phyloP scores from a whole-genome alignment of 2,113 vertebrate species.

The Chamaea fasciata region DNA sequence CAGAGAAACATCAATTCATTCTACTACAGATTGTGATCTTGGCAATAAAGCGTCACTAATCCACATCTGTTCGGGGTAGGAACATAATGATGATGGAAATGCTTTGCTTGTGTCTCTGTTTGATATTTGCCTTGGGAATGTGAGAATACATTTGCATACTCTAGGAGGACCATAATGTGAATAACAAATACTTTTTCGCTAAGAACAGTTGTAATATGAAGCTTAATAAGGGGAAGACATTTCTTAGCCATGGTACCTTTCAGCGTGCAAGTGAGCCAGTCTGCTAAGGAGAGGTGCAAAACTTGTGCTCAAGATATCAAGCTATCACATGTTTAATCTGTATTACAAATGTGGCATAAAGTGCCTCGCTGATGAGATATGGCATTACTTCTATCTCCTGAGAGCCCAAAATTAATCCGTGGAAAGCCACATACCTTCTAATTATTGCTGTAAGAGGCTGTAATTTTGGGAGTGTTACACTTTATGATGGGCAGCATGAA shows the following conservation, averaged over 20 bases:
- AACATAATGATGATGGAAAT: conserved; percentile 42
- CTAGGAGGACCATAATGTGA: background rate
- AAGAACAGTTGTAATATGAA: background rate
- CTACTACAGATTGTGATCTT: conserved; percentile 11
- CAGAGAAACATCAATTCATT: conserved; percentile 14
- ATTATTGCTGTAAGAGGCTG: background rate
- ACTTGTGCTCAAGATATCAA: background rate
- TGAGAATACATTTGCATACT: conserved; percentile 10
- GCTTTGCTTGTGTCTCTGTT: conserved; percentile 8
- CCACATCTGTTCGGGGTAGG: conserved; percentile 37
- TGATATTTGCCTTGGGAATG: conserved; percentile 42
- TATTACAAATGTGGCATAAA: background rate
- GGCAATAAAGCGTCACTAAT: conserved; percentile 43
- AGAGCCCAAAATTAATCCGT: background rate
- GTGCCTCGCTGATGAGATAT: background rate
- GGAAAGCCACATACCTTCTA: background rate
- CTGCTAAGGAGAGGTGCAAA: background rate
- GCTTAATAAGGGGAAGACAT: background rate
- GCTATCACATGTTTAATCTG: background rate
- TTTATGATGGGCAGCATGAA: background rate
- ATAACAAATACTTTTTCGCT: background rate
- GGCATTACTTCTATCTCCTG: background rate
- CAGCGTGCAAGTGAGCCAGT: background rate
- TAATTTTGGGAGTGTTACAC: background rate
- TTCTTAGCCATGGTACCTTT: background rate